phyloP scores from a whole-genome alignment of 2,888 invertebrate species.

The Nudaria mundana region DNA sequence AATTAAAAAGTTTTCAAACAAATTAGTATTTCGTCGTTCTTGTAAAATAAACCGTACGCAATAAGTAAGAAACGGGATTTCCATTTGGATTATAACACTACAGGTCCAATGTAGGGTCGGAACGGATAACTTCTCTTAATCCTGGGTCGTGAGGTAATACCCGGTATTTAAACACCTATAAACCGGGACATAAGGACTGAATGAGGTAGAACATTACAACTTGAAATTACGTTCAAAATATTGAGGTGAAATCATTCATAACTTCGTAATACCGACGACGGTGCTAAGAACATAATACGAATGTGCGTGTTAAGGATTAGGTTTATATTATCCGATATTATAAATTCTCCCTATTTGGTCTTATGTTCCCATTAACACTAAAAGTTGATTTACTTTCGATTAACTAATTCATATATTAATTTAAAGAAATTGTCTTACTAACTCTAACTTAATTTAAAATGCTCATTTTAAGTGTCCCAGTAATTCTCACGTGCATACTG shows the following conservation, averaged over 20 bases:
- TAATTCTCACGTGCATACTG: no score
- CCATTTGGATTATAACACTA: conserved; percentile 58
- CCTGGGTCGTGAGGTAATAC: conserved; percentile 57
- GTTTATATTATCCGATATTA: neutral
- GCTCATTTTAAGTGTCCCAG: no score
- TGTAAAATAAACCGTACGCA: conserved; percentile 37
- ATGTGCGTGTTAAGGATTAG: neutral
- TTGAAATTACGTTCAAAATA: conserved; percentile 15
- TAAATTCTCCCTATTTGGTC: no score
- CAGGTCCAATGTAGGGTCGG: conserved; percentile 51
- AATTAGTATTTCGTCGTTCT: conserved; percentile 14
- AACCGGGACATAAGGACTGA: conserved; percentile 50
- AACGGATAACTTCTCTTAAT: conserved; percentile 53
- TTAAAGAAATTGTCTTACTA: no score
- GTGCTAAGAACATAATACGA: neutral
- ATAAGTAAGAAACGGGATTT: conserved; percentile 50
- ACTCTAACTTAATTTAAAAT: no score
- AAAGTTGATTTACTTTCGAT: no score
- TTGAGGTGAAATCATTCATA: conserved; percentile 6
- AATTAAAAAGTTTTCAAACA: neutral
- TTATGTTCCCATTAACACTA: no score
- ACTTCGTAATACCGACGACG: neutral
- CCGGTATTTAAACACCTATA: conserved; percentile 62
- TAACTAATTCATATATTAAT: no score
- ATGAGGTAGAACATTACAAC: conserved; percentile 46